Evolutionary conservation across 2,113 vertebrate genomes (phyloP), one percentile per base, ranked within the genome.

Genomic region (Etia nguti): DNA sequence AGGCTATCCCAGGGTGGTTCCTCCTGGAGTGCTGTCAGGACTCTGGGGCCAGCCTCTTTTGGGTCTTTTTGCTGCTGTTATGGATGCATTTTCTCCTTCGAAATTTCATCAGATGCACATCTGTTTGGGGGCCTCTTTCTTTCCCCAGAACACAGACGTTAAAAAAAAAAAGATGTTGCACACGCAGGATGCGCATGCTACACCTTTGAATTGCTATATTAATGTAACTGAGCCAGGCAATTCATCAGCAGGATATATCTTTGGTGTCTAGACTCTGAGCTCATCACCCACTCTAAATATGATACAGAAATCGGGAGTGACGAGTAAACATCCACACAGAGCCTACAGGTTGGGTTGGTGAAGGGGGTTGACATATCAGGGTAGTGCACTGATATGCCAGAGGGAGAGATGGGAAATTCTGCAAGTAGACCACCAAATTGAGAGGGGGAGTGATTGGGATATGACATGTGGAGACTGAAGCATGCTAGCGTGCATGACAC

Each of bases 1-100:
- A 96, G 96, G 96, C 95, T 95, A 96, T 96, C 96, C 96, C 95
- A 96, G 96, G 95, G 95, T 96, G 95, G 96, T 97, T 96, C 94
- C 95, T 96, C 89, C 94, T 96, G 95, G 96, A 96, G 92, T 92
- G 79, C 88, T 95, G 91, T 96, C 95, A 96, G 93, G 90, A 88
- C 92, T 94, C 91, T 95, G 92, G 93, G 93, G 90, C 95, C 93
- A 85, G 91, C 93, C 89, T 93, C 90, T 94, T 68, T 94, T 83
- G 90, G 90, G 88, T 88, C 90, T 94, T 89, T 92, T 89, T 89
- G 86, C 88, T 92, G 91, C 90, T 86, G 89, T 92, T 92, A 90
- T 92, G 94, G 94, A 93, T 94, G 91, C 92, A 83, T 95, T 92
- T 94, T 90, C 90, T 91, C 73, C 86, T 90, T 83, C 82, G 50